Conservation (phyloP, 2,888 invertebrate species). For the Ligdia adustata region DNA sequence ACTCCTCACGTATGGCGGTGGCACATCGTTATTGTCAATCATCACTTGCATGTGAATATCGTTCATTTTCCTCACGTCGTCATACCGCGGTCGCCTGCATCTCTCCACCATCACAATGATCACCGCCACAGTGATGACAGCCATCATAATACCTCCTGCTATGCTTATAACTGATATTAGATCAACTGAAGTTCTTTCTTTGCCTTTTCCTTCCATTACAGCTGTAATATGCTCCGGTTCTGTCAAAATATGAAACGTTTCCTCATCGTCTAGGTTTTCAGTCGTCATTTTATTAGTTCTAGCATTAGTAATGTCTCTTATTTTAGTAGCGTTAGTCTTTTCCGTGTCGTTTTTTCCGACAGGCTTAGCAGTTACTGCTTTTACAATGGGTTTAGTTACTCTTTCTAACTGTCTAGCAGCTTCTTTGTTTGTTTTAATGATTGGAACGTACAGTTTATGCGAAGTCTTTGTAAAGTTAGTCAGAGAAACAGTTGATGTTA, state of each 20-base stretch:
- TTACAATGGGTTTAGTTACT: conserved; percentile 39
- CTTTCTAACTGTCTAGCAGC: conserved; percentile 31
- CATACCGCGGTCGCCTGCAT: conserved; percentile 69
- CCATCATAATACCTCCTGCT: conserved; percentile 79
- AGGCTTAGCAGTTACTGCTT: conserved; percentile 35
- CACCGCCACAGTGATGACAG: conserved; percentile 77
- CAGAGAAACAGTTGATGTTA: conserved; percentile 43
- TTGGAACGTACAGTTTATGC: conserved; percentile 34
- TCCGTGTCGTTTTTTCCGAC: conserved; percentile 32
- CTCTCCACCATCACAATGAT: conserved; percentile 78
- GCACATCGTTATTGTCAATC: conserved; percentile 70
- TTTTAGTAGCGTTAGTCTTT: conserved; percentile 46
- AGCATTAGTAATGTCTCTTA: conserved; percentile 32
- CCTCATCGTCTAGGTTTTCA: conserved; percentile 64
- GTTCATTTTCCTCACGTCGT: conserved; percentile 71
- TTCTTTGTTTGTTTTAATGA: conserved; percentile 9
- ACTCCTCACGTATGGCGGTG: conserved; percentile 81
- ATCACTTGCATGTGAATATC: conserved; percentile 76
- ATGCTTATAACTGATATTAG: conserved; percentile 79
- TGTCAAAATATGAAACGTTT: conserved; percentile 82
- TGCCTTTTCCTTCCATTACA: conserved; percentile 74
- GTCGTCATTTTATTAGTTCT: conserved; percentile 58
- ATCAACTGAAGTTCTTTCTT: conserved; percentile 67
- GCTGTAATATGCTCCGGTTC: conserved; percentile 82
- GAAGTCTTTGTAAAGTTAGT: conserved; percentile 50